Percentiles rank a stretch among this genome's conserved stretches.
These are phyloP conservation scores for Pyrgilauda ruficollis DNA, from an alignment of 2,113 vertebrate genomes.

Conservation along the genomic window DNA sequence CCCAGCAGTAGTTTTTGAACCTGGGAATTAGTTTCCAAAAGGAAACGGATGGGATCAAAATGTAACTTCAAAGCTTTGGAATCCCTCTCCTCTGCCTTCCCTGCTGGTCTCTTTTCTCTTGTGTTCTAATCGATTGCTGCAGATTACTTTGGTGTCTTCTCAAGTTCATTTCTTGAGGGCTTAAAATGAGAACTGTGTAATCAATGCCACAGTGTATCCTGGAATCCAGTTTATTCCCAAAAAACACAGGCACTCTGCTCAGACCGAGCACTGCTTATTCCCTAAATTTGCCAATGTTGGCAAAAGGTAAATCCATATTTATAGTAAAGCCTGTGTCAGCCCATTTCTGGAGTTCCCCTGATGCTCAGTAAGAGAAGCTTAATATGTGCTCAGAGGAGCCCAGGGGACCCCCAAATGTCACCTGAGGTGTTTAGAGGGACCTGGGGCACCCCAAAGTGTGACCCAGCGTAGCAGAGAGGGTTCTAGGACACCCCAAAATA, in stretches of 20 bases:
- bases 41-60: neutral
- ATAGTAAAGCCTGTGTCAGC: constrained; percentile 53
- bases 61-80: accelerated
- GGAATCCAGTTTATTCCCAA: neutral
- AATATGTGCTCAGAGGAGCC: neutral
- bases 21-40: neutral
- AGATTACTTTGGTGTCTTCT: neutral
- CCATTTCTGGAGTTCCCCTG: neutral
- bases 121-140: neutral
- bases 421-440: neutral
- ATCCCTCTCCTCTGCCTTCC: neutral
- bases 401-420: neutral
- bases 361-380: neutral
- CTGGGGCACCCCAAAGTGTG: neutral
- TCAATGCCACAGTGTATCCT: neutral
- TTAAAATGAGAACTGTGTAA: neutral
- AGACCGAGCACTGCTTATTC: neutral
- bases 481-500: neutral
- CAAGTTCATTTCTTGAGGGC: neutral
- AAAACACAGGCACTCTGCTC: neutral
- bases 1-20: neutral
- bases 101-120: neutral
- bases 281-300: neutral
- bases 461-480: neutral
- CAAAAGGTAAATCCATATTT: constrained; percentile 15